These are phyloP conservation scores for Cyanoderma ruficeps DNA, from an alignment of 2,113 vertebrate species.

Conservation along the genomic window DNA sequence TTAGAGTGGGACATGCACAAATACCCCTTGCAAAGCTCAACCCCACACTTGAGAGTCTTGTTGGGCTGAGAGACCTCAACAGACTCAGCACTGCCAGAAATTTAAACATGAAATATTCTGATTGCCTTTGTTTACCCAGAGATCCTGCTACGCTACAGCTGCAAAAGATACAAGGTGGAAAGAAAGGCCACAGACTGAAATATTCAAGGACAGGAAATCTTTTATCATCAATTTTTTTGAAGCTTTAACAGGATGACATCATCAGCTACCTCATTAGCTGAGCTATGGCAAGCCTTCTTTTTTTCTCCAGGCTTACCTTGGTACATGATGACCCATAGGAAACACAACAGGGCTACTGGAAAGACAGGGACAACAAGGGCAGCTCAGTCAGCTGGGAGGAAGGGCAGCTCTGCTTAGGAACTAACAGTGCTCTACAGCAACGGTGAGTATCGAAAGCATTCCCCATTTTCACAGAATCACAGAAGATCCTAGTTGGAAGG, in stretches of 20 bases:
- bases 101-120: neutral
- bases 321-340: neutral
- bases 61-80: neutral
- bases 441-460: rapidly evolving
- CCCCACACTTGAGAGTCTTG: neutral
- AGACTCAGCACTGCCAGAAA: neutral
- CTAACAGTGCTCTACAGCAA: neutral
- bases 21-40: neutral
- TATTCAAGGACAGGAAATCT: neutral
- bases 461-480: neutral
- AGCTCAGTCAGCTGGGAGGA: neutral
- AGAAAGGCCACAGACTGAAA: neutral
- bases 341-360: neutral
- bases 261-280: neutral
- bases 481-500: neutral
- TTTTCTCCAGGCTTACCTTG: neutral
- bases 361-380: neutral
- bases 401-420: neutral
- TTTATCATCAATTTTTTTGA: neutral
- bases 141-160: neutral
- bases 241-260: neutral
- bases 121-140: neutral
- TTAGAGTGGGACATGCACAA: neutral
- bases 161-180: neutral
- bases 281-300: neutral